Percentiles rank a stretch among this genome's conserved stretches.
Evolutionary conservation across 2,113 vertebrate species (phyloP).

Genomic region (Beaufortia kweichowensis): DNA sequence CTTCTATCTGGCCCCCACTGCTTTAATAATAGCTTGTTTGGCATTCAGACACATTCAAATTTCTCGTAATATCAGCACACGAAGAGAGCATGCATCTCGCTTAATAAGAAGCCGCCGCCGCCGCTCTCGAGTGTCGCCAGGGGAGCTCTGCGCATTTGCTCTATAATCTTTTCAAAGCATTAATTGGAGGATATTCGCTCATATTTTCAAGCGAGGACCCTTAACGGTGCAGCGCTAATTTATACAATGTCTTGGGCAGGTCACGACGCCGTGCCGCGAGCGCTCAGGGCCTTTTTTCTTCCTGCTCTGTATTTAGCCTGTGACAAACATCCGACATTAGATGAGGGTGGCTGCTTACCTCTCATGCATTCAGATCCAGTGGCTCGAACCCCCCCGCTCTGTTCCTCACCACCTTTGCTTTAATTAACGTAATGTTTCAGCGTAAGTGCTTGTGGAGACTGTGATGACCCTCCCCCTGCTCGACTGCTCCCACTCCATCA

Average conservation of each 20-base stretch:
- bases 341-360: constrained; percentile 29
- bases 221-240: constrained; percentile 41
- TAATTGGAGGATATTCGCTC: constrained; percentile 58
- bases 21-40: constrained; percentile 51
- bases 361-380: constrained; percentile 68
- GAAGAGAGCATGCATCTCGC: constrained; percentile 36
- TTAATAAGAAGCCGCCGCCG: constrained; percentile 48
- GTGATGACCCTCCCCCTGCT: constrained; percentile 55
- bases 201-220: constrained; percentile 29
- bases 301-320: constrained; percentile 31
- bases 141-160: constrained; percentile 18
- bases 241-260: constrained; percentile 25
- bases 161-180: constrained; percentile 54
- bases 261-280: background rate
- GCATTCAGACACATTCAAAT: constrained; percentile 54
- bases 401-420: constrained; percentile 73
- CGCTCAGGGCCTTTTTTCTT: background rate
- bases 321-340: constrained; percentile 60
- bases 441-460: constrained; percentile 67
- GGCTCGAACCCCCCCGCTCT: constrained; percentile 61
- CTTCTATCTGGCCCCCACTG: constrained; percentile 11
- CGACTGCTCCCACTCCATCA: constrained; percentile 1
- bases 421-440: constrained; percentile 77
- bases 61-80: constrained; percentile 48
- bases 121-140: constrained; percentile 47